Evolutionary conservation across 2,888 invertebrate species (phyloP).

Genomic region (Andrena camellia): DNA sequence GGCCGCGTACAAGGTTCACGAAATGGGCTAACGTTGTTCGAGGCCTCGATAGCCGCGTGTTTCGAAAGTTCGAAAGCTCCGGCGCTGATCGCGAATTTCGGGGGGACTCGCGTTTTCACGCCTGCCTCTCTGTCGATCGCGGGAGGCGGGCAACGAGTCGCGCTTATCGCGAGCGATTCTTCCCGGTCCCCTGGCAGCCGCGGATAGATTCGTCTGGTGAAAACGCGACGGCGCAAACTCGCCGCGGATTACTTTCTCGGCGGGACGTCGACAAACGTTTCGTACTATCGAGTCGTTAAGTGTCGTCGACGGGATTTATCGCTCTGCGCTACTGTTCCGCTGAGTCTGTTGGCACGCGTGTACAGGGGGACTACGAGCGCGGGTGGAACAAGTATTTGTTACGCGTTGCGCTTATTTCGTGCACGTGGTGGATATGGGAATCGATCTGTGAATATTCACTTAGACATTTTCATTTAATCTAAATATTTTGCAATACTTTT

Average conservation of each 20-base stretch:
- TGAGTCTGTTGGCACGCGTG: constrained; percentile 6
- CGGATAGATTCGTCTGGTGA: constrained; percentile 26
- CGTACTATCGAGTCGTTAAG: constrained; percentile 38
- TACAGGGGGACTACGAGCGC: constrained; percentile 23
- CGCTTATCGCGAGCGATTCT: not conserved
- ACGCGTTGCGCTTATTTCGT: constrained; percentile 3
- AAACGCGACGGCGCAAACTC: constrained; percentile 28
- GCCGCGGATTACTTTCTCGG: constrained; percentile 56
- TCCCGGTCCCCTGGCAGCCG: not conserved
- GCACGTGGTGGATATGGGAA: not conserved
- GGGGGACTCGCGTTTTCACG: not conserved
- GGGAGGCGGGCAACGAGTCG: not conserved
- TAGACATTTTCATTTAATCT: no score
- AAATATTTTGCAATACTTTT: no score
- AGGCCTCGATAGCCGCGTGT: constrained; percentile 41
- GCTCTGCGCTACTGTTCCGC: constrained; percentile 8
- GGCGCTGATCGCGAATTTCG: constrained; percentile 32
- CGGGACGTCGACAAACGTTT: constrained; percentile 33
- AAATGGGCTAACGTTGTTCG: constrained; percentile 67
- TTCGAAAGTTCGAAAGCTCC: constrained; percentile 41
- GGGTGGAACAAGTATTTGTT: constrained; percentile 16
- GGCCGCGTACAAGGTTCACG: constrained; percentile 58
- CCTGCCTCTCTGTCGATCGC: not conserved
- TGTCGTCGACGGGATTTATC: constrained; percentile 53
- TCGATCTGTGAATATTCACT: no score